phyloP scores from a whole-genome alignment of 2,113 vertebrate species.

The Acanthochromis polyacanthus region DNA sequence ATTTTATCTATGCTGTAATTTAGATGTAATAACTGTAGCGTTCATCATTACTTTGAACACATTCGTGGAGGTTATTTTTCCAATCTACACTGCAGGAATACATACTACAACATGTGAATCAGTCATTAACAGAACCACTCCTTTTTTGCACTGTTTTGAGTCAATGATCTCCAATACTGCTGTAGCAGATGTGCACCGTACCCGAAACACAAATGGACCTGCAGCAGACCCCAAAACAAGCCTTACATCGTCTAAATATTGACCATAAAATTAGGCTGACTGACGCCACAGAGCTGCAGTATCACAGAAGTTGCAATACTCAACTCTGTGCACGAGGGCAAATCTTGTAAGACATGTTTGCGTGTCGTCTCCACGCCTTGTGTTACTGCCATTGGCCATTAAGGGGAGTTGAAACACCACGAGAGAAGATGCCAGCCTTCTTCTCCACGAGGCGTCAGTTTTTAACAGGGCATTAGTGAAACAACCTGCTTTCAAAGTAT shows the following conservation, averaged over 20 bases:
- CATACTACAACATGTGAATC: too few relatives aligned
- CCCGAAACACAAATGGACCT: too few relatives aligned
- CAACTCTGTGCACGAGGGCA: not conserved
- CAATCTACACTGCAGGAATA: too few relatives aligned
- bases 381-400: conserved; percentile 31
- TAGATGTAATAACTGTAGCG: too few relatives aligned
- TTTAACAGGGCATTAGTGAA: not conserved
- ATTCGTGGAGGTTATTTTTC: too few relatives aligned
- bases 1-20: too few relatives aligned
- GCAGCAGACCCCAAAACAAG: too few relatives aligned
- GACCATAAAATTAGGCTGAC: not conserved
- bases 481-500: not conserved
- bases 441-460: not conserved
- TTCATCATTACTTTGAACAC: too few relatives aligned
- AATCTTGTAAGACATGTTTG: not conserved
- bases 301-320: not conserved
- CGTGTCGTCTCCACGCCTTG: not conserved
- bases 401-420: conserved; percentile 33
- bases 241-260: too few relatives aligned
- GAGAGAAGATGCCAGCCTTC: not conserved
- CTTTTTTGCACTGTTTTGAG: not conserved
- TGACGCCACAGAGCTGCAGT: not conserved
- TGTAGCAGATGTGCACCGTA: not conserved
- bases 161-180: not conserved
- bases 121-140: not conserved